Base-by-base conservation (phyloP, 2,888 invertebrate species). In the Orthonychiurus folsomi region DNA sequence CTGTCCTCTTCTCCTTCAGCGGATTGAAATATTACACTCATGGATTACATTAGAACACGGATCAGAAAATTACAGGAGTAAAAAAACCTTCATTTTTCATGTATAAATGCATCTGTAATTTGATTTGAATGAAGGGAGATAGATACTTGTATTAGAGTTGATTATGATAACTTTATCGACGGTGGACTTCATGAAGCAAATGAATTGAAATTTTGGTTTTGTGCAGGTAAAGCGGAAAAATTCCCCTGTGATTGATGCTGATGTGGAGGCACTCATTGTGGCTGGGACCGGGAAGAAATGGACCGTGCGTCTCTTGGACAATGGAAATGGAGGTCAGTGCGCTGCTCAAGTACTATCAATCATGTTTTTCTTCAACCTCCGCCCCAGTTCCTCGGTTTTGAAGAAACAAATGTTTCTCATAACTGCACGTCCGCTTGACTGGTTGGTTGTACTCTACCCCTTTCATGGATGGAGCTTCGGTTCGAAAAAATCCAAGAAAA, bases 291-390 rank as follows among this genome's bases (percentile, higher is more conserved):
- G n/a, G n/a, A 70, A 70, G 64, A 72, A 72, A 64, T 72, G 72
- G 72, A 72, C 70, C 54, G 64, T 70, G 50, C 62, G 65, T 59
- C 68, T 72, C 25, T 64, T 72, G 66, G 72, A 72, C 66, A 72
- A 70, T 67, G 72, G 72, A 58, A 72, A 70, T 64, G 72, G 72
- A 69, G 72, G 72, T 72, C 60, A 70, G 72, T 63, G 48, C 54
- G 23, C 2, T 23, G 26, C 23, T 50, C 37, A 21, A 50, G n/a
- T 24, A 50, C 50, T 55, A 37, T 37, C 37, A 37, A 37, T 37
- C 37, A 37, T 37, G 15, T 37, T 37, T 37, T 37, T 37, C 37
- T 37, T 37, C 37, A 37, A 15, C 37, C 37, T 37, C 37, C 5
- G 15, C 37, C 37, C n/a, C n/a, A n/a, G n/a, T n/a, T n/a, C n/a